Conservation (phyloP, 2,797 vertebrate species). For the Hafferia zeledoni region DNA sequence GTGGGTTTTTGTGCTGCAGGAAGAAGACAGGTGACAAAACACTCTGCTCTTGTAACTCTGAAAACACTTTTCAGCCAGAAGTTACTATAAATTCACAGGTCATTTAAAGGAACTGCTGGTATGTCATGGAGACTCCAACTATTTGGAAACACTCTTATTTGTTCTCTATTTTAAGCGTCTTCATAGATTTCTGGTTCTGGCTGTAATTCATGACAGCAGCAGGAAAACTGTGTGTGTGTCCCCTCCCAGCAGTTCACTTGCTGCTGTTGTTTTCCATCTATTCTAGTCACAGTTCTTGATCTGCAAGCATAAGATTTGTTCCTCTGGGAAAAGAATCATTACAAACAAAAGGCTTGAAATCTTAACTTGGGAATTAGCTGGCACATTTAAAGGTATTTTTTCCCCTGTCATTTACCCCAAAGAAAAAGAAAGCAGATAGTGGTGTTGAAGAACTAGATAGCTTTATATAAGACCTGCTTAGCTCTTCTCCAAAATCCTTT, state of each 20-base stretch:
- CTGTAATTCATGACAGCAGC: neutral
- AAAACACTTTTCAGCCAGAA: conserved; percentile 19
- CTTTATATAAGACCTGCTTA: neutral
- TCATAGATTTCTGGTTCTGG: neutral
- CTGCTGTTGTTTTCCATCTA: neutral
- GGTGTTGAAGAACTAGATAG: neutral
- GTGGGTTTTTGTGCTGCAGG: neutral
- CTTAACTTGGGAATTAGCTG: neutral
- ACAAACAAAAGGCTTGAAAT: neutral
- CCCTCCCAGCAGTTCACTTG: neutral
- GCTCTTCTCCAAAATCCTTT: neutral
- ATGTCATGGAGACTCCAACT: neutral
- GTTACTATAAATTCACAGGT: conserved; percentile 11
- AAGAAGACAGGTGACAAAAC: neutral
- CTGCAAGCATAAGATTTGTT: neutral
- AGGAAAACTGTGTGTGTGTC: neutral
- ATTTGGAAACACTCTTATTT: neutral
- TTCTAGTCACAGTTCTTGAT: neutral
- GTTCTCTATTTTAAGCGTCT: neutral
- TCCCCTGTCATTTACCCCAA: neutral
- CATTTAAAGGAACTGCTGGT: conserved; percentile 18
- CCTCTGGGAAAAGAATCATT: neutral
- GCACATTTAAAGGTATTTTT: neutral
- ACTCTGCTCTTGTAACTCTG: neutral
- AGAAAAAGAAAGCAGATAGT: neutral